Percentiles rank a stretch among this genome's conserved stretches.
Evolutionary conservation across 2,888 invertebrate genomes (phyloP).

Genomic region (Ametastegia equiseti): DNA sequence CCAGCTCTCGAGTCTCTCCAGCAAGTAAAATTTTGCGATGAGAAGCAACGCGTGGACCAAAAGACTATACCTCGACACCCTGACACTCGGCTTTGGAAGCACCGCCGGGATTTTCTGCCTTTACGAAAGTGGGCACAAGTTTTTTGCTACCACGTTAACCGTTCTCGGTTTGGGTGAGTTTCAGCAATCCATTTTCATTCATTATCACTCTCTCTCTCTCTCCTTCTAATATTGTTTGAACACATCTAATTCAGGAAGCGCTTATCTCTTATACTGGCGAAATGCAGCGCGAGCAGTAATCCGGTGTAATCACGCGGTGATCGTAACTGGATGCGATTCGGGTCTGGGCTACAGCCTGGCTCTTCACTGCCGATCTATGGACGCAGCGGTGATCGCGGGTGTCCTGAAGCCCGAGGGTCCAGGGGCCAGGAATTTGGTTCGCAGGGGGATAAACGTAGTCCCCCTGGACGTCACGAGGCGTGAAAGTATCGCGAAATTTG

Average conservation of each 20-base stretch:
- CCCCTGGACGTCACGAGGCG: conserved; percentile 84
- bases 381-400: conserved; percentile 87
- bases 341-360: conserved; percentile 89
- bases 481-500: conserved; percentile 78
- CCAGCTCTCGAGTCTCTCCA: neutral
- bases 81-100: conserved; percentile 48
- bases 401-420: conserved; percentile 81
- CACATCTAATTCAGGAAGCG: neutral
- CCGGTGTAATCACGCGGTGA: conserved; percentile 56
- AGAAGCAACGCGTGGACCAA: conserved; percentile 4
- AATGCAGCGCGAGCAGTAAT: conserved; percentile 49
- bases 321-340: conserved; percentile 92
- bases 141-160: conserved; percentile 49
- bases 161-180: conserved; percentile 59
- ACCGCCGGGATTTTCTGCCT: conserved; percentile 53
- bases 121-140: conserved; percentile 53
- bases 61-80: neutral
- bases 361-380: conserved; percentile 79
- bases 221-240: neutral
- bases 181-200: neutral
- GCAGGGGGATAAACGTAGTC: conserved; percentile 76
- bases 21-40: neutral
- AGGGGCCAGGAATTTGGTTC: conserved; percentile 79
- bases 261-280: conserved; percentile 36
- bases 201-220: neutral